Conservation (phyloP, 1,140 invertebrate species). For the Psix sp. region DNA sequence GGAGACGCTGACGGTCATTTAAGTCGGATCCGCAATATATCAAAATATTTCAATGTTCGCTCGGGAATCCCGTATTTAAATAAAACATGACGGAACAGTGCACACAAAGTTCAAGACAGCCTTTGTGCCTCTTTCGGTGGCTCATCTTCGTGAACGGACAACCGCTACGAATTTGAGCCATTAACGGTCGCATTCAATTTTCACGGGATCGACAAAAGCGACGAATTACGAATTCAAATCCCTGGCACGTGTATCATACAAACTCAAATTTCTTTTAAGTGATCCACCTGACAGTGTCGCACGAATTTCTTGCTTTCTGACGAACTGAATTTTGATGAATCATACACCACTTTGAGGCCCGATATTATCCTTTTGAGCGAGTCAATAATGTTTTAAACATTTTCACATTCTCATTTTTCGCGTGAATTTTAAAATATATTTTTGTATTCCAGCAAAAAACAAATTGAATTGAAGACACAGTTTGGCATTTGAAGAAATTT, state of each 20-base stretch:
- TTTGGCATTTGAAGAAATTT: too few relatives aligned
- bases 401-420: neutral
- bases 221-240: constrained; percentile 73
- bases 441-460: too few relatives aligned
- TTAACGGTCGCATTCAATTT: constrained; percentile 73
- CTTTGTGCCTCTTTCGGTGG: constrained; percentile 45
- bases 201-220: constrained; percentile 69
- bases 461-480: too few relatives aligned
- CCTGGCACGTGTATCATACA: constrained; percentile 67
- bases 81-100: constrained; percentile 47
- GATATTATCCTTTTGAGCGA: constrained; percentile 6
- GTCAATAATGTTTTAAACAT: constrained; percentile 1
- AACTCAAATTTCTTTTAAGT: constrained; percentile 63
- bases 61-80: constrained; percentile 40
- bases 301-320: constrained; percentile 40
- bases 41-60: constrained; percentile 37
- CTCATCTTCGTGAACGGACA: constrained; percentile 60
- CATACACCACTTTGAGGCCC: constrained; percentile 7
- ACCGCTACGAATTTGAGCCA: constrained; percentile 61
- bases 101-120: constrained; percentile 38
- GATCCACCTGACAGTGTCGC: constrained; percentile 62
- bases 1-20: constrained; percentile 24
- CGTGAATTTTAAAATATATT: too few relatives aligned
- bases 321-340: constrained; percentile 50
- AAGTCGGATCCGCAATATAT: constrained; percentile 33